phyloP scores from a whole-genome alignment of 2,797 vertebrate genomes.

The Fratercula arctica region DNA sequence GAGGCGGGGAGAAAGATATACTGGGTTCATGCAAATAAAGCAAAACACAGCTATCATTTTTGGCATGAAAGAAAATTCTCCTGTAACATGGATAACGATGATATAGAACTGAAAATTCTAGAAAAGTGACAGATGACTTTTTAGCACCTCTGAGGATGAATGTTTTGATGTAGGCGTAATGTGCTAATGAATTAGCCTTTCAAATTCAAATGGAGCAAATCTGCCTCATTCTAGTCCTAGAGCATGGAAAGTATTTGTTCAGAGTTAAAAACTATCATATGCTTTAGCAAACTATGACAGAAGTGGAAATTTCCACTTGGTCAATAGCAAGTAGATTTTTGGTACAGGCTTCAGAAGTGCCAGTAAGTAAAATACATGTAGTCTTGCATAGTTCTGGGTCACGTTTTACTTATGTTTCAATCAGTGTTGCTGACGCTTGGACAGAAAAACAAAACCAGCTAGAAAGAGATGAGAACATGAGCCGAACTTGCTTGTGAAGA shows the following conservation, averaged over 20 bases:
- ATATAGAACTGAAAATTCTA: slow-evolving; percentile 30
- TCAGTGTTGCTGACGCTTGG: not conserved
- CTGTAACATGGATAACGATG: not conserved
- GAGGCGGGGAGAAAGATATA: not conserved
- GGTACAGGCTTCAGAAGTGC: not conserved
- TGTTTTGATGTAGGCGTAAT: slow-evolving; percentile 60
- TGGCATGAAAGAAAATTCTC: not conserved
- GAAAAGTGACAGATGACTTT: slow-evolving; percentile 56
- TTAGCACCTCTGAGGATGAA: slow-evolving; percentile 37
- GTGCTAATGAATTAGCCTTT: slow-evolving; percentile 68
- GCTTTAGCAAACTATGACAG: not conserved
- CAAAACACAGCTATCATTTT: not conserved
- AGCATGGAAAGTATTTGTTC: not conserved
- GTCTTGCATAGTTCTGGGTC: not conserved
- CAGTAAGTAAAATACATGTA: not conserved
- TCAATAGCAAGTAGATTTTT: not conserved
- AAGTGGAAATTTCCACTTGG: slow-evolving; percentile 18
- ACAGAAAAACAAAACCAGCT: not conserved
- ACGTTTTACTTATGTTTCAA: not conserved
- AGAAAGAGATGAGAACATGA: not conserved
- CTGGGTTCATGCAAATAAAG: not conserved
- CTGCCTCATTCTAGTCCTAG: not conserved
- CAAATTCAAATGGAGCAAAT: slow-evolving; percentile 51
- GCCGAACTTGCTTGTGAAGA: not conserved
- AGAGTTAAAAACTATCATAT: not conserved